Evolutionary conservation across 23 tunicate genomes (phyloP).

Genomic region (Ciona savignyi): DNA sequence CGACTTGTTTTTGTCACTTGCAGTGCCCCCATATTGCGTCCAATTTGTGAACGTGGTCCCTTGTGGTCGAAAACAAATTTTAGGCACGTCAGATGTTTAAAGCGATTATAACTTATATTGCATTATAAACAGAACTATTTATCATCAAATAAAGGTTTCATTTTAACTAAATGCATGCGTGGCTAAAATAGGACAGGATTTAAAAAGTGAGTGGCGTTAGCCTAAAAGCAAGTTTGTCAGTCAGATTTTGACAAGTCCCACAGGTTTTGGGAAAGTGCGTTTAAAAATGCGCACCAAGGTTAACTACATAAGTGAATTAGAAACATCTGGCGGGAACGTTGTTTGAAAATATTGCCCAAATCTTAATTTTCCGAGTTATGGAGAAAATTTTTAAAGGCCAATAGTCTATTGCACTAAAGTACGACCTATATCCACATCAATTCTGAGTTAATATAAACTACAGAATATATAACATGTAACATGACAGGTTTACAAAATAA

Average conservation of each 20-base stretch:
- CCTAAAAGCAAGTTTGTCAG: too few relatives aligned
- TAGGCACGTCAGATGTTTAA: neutral
- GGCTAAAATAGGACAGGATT: neutral
- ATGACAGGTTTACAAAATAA: too few relatives aligned
- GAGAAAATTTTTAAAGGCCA: too few relatives aligned
- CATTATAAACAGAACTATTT: too few relatives aligned
- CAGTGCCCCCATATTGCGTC: neutral
- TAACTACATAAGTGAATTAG: constrained; percentile 4
- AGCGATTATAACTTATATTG: too few relatives aligned
- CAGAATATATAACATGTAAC: too few relatives aligned
- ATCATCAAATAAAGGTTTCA: neutral
- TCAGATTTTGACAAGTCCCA: too few relatives aligned
- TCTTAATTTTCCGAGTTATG: too few relatives aligned
- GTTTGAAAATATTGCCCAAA: too few relatives aligned
- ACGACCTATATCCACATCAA: too few relatives aligned
- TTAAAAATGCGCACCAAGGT: neutral
- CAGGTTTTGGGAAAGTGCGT: neutral
- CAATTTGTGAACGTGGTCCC: neutral
- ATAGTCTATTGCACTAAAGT: too few relatives aligned
- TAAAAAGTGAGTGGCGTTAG: neutral
- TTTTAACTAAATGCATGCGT: neutral
- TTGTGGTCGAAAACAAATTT: neutral
- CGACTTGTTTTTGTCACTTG: neutral
- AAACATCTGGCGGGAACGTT: neutral
- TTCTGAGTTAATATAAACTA: too few relatives aligned